Percentiles rank a stretch among this genome's conserved stretches.
Evolutionary conservation across 2,888 invertebrate genomes (phyloP).

Genomic region (Nysson spinosus): DNA sequence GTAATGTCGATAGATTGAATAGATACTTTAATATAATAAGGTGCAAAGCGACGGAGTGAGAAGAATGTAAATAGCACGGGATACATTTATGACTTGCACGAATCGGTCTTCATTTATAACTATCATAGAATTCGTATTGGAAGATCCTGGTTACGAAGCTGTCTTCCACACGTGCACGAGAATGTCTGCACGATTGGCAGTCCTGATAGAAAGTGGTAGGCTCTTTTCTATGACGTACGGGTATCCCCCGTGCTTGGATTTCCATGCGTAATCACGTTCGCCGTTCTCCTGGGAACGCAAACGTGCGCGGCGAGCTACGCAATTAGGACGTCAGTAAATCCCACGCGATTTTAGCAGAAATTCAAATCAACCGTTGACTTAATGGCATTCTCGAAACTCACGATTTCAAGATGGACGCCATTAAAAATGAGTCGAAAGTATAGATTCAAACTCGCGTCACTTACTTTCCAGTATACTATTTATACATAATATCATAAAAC

Average conservation of each 20-base stretch:
- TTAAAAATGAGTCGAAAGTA: too few relatives aligned
- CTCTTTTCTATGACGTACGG: conserved; percentile 60
- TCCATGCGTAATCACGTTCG: conserved; percentile 68
- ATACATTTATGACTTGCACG: too few relatives aligned
- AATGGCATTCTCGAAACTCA: conserved; percentile 10
- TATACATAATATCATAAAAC: too few relatives aligned
- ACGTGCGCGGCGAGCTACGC: conserved; percentile 38
- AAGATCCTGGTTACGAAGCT: conserved; percentile 3
- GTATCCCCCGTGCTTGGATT: conserved; percentile 68
- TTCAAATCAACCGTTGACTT: conserved; percentile 38
- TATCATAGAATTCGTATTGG: neutral
- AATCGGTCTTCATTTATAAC: too few relatives aligned
- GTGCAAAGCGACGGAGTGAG: too few relatives aligned
- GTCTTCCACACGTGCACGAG: neutral
- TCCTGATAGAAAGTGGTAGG: conserved; percentile 60
- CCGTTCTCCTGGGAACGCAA: conserved; percentile 57
- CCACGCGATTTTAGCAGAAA: conserved; percentile 29
- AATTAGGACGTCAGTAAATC: conserved; percentile 27
- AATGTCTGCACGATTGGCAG: conserved; percentile 5
- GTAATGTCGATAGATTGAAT: too few relatives aligned
- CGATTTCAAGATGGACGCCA: too few relatives aligned
- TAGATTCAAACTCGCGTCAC: too few relatives aligned
- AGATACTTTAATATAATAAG: too few relatives aligned
- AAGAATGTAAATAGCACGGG: too few relatives aligned
- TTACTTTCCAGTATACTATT: too few relatives aligned